These are phyloP conservation scores for Salticus scenicus DNA, from an alignment of 2,888 invertebrate genomes.

Conservation along the genomic window DNA sequence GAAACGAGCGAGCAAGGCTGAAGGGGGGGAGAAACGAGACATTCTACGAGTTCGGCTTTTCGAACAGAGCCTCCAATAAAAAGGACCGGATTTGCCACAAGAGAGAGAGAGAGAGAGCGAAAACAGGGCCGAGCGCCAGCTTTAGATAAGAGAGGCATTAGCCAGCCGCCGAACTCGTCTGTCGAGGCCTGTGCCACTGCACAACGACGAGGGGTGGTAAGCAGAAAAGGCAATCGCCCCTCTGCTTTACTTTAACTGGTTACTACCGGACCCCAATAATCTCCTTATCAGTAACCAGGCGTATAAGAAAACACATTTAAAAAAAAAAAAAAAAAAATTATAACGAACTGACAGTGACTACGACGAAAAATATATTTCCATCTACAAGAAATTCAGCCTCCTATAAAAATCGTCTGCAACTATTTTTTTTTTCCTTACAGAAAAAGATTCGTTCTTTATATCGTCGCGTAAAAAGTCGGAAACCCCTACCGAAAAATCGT, in stretches of 20 bases:
- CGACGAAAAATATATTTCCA: slow-evolving; percentile 15
- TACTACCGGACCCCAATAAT: slow-evolving; percentile 56
- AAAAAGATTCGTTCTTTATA: slow-evolving; percentile 33
- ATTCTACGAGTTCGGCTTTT: slow-evolving; percentile 41
- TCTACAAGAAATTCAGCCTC: slow-evolving; percentile 30
- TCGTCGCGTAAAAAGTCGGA: slow-evolving; percentile 62
- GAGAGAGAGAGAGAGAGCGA: slow-evolving; percentile 33
- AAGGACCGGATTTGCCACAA: slow-evolving; percentile 65
- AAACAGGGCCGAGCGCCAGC: slow-evolving; percentile 56
- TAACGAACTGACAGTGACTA: neutral
- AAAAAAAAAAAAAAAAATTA: slow-evolving; percentile 37
- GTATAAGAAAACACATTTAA: slow-evolving; percentile 30
- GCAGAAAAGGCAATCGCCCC: slow-evolving; percentile 43
- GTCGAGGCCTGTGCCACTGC: slow-evolving; percentile 40
- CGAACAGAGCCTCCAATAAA: slow-evolving; percentile 49
- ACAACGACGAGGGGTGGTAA: slow-evolving; percentile 30
- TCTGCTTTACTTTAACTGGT: slow-evolving; percentile 16
- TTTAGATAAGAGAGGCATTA: slow-evolving; percentile 63
- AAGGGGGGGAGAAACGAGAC: slow-evolving; percentile 31
- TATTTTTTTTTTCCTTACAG: slow-evolving; percentile 17
- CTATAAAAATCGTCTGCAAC: slow-evolving; percentile 35
- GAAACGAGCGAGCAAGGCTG: neutral
- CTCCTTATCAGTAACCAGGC: slow-evolving; percentile 63
- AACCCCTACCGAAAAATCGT: slow-evolving; percentile 60
- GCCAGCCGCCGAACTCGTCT: slow-evolving; percentile 48